phyloP scores from a whole-genome alignment of 1,140 invertebrate species.

The Papilio xuthus region DNA sequence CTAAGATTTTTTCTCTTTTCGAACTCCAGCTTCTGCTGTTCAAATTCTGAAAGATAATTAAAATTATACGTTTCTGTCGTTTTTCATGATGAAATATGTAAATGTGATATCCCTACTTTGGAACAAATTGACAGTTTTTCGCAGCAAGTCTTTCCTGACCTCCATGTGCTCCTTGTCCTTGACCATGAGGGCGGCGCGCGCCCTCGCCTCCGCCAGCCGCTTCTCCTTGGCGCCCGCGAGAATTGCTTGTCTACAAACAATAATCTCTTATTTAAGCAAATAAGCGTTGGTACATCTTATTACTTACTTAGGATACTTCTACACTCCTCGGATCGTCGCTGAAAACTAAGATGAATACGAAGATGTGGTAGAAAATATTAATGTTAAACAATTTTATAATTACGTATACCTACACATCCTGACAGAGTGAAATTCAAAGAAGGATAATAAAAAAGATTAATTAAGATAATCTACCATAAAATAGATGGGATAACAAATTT shows the following conservation, averaged over 20 bases:
- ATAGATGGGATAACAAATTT: too few relatives aligned
- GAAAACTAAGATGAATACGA: background rate
- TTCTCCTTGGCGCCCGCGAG: conserved; percentile 73
- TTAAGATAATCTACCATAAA: too few relatives aligned
- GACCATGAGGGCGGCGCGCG: conserved; percentile 64
- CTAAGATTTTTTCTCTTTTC: conserved; percentile 58
- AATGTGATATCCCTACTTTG: conserved; percentile 51
- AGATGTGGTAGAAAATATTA: background rate
- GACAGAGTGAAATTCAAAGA: too few relatives aligned
- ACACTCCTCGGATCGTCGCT: background rate
- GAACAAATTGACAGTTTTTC: conserved; percentile 61
- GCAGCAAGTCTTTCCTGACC: conserved; percentile 61
- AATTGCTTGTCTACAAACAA: conserved; percentile 64
- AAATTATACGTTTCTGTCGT: conserved; percentile 20
- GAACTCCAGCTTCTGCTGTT: conserved; percentile 59
- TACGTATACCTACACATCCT: too few relatives aligned
- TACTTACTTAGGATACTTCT: background rate
- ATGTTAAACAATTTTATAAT: too few relatives aligned
- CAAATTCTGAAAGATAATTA: conserved; percentile 59
- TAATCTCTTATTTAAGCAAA: background rate
- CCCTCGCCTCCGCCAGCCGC: conserved; percentile 53
- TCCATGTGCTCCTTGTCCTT: conserved; percentile 65
- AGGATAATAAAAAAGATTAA: too few relatives aligned
- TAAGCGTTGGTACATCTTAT: background rate
- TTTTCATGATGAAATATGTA: background rate